Percentiles rank a stretch among this genome's conserved stretches.
Conservation (phyloP, 2,888 invertebrate species). For the Trichopria drosophilae region DNA sequence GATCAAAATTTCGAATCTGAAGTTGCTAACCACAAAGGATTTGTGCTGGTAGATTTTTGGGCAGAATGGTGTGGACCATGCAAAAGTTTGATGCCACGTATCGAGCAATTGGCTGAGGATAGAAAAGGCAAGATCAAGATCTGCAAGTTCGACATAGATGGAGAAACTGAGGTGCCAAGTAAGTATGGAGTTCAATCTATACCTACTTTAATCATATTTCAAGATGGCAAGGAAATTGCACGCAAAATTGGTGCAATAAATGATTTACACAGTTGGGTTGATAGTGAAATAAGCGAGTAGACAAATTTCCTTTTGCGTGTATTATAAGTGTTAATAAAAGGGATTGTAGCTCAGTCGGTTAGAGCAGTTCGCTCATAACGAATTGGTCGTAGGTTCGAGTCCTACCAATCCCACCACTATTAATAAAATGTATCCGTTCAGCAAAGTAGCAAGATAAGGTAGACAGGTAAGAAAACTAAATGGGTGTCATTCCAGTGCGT, state of each 20-base stretch:
- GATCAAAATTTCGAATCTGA: constrained; percentile 25
- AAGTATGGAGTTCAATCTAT: constrained; percentile 26
- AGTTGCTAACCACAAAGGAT: constrained; percentile 22
- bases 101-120: constrained; percentile 21
- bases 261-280: constrained; percentile 25
- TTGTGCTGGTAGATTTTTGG: constrained; percentile 26
- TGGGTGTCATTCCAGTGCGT: too few species aligned
- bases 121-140: constrained; percentile 25
- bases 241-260: constrained; percentile 27
- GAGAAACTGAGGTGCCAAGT: constrained; percentile 21
- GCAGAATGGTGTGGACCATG: constrained; percentile 26
- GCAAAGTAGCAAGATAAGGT: too few species aligned
- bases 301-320: constrained; percentile 25
- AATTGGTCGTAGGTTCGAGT: constrained; percentile 19
- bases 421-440: too few species aligned
- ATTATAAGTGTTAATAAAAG: constrained; percentile 24
- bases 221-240: constrained; percentile 25
- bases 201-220: constrained; percentile 26
- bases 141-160: constrained; percentile 25
- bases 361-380: constrained; percentile 25
- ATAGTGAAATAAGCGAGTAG: constrained; percentile 26
- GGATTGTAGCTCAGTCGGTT: constrained; percentile 26
- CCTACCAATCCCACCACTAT: constrained; percentile 17
- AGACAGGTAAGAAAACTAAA: too few species aligned
- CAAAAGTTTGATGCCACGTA: constrained; percentile 23